Evolutionary conservation across 2,797 vertebrate species (phyloP).

Genomic region (Anas acuta): DNA sequence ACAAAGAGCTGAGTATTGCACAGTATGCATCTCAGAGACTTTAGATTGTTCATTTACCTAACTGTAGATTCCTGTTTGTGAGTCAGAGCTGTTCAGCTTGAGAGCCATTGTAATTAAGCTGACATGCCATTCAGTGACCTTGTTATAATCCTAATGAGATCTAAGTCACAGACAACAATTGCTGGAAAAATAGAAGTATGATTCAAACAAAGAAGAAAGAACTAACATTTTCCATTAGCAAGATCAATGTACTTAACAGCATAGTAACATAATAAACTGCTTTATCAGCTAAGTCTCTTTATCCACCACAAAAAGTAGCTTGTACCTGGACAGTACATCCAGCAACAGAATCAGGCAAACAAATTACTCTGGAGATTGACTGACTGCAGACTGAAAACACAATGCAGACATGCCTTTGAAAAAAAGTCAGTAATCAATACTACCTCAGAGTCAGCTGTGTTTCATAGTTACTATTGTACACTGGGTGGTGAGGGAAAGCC

Average conservation of each 20-base stretch:
- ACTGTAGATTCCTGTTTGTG: slow-evolving; percentile 47
- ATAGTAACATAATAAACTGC: slow-evolving; percentile 62
- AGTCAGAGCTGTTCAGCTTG: slow-evolving; percentile 56
- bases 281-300: slow-evolving; percentile 51
- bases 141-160: slow-evolving; percentile 72
- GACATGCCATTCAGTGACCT: slow-evolving; percentile 66
- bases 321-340: slow-evolving; percentile 7
- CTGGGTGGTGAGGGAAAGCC: neutral
- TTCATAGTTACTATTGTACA: neutral
- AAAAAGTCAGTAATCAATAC: neutral
- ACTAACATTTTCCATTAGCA: slow-evolving; percentile 58
- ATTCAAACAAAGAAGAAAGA: slow-evolving; percentile 51
- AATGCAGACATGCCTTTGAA: neutral
- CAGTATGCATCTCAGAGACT: slow-evolving; percentile 32
- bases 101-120: slow-evolving; percentile 48
- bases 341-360: slow-evolving; percentile 54
- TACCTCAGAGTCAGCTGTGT: neutral
- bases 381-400: slow-evolving; percentile 27
- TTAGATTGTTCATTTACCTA: slow-evolving; percentile 64
- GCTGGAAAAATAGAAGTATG: slow-evolving; percentile 54
- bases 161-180: slow-evolving; percentile 70
- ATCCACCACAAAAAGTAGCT: slow-evolving; percentile 48
- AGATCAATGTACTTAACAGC: slow-evolving; percentile 49
- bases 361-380: slow-evolving; percentile 63
- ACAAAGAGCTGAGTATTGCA: neutral